Evolutionary conservation across 2,113 vertebrate genomes (phyloP).

Genomic region (human): GRCh38 chr15:55966501-55967000

Average conservation of each 20-base stretch:
- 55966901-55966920: too few relatives aligned
- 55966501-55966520: slow-evolving; percentile 92
- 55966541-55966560: slow-evolving; percentile 86
- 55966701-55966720: slow-evolving; percentile 24
- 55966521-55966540: slow-evolving; percentile 92
- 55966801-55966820: neutral
- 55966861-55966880: neutral
- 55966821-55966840: neutral
- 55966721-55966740: neutral
- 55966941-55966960: too few relatives aligned
- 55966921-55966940: too few relatives aligned
- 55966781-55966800: neutral
- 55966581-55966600: neutral
- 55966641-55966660: slow-evolving; percentile 25
- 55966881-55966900: neutral
- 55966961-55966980: too few relatives aligned
- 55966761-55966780: slow-evolving; percentile 18
- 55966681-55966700: slow-evolving; percentile 37
- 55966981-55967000: too few relatives aligned
- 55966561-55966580: slow-evolving; percentile 13
- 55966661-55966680: neutral
- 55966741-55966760: slow-evolving; percentile 4
- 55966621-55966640: neutral
- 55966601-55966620: neutral
- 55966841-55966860: neutral